Base-by-base conservation (phyloP, 92 coral and sea anemone genomes). In the Palythoa grandiflora region DNA sequence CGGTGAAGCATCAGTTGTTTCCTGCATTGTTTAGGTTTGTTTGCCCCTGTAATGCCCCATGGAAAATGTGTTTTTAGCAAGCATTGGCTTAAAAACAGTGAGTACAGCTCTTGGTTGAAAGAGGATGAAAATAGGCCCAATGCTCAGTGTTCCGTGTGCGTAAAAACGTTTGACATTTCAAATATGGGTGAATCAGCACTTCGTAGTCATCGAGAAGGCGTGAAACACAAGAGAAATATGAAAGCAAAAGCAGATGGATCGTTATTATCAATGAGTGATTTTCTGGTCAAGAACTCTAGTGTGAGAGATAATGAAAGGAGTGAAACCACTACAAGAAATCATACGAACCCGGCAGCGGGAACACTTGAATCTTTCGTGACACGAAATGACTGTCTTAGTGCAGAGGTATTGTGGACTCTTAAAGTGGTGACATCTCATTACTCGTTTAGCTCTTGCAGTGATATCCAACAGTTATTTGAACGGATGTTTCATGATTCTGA, bases 1-100 rank as follows among this genome's bases (percentile, higher is more conserved):
- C n/a, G n/a, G n/a, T n/a, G n/a, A n/a, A n/a, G n/a, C n/a, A n/a
- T n/a, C n/a, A n/a, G n/a, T n/a, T n/a, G n/a, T n/a, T n/a, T n/a
- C n/a, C n/a, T n/a, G n/a, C n/a, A n/a, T n/a, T n/a, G 38, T 35
- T 55, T 61, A 54, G n/a, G 52, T 16, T 44, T 80, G 60, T 57
- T 80, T 80, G 20, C 38, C 15, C 1, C n/a, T 20, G 21, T n/a
- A 74, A 86, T 75, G 81, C 65, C 75, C 53, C 78, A 86, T 73
- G 88, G 92, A 61, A 89, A 89, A 83, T 89, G 92, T 79, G 19
- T 39, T 28, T 89, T 89, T 83, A 89, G 38, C 80, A 76, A 74
- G 48, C 80, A 78, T 19, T 89, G 89, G 85, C 88, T 84, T 21
- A 68, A 89, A 40, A 89, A 89, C 75, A 40, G 85, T 66, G 78